Base-by-base conservation (phyloP, 2,888 invertebrate species). In the Dryobotodes eremita region DNA sequence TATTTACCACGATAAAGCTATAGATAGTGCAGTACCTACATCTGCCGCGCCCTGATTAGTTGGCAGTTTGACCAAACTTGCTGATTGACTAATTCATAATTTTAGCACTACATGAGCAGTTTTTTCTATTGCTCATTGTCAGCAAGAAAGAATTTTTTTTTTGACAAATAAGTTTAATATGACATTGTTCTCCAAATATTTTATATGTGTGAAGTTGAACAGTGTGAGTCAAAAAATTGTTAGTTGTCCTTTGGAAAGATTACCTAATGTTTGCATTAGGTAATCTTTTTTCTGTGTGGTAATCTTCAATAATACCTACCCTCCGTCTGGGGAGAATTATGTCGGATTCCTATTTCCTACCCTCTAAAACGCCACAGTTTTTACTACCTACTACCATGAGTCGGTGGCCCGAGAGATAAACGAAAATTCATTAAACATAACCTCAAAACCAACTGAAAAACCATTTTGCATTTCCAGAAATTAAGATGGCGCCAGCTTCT, bases 401-500 rank as follows among this genome's bases (percentile, higher is more conserved):
- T 17, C 0, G 1, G 15, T 1, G 20, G 0, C 17, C 4, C 5
- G 26, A 46, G 0, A 23, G 0, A 20, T 15, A 23, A 15, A 10
- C 8, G 8, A 46, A 15, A 74, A 48, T 5, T 71, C 5, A 3
- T 17, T 31, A n/a, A 69, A 23, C 20, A 20, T 20, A 23, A 50
- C 2, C 36, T n/a, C n/a, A 31, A 48, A 50, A 66, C n/a, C 10
- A 31, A 73, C 26, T 57, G 10, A 57, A 10, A 15, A 75, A n/a
- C 10, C 0, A 13, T 36, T 36, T 75, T 6, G 2, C 6, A 15
- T 75, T 86, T 87, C 0, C 79, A 86, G 88, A 71, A 66, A 0
- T 20, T 75, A 91, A 83, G 11, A 95, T 95, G 95, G 93, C 93
- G 53, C 92, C 94, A 57, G 92, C 92, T 95, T 98, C 97, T 94